phyloP scores from a whole-genome alignment of 2,113 vertebrate genomes.

The Nicator chloris region DNA sequence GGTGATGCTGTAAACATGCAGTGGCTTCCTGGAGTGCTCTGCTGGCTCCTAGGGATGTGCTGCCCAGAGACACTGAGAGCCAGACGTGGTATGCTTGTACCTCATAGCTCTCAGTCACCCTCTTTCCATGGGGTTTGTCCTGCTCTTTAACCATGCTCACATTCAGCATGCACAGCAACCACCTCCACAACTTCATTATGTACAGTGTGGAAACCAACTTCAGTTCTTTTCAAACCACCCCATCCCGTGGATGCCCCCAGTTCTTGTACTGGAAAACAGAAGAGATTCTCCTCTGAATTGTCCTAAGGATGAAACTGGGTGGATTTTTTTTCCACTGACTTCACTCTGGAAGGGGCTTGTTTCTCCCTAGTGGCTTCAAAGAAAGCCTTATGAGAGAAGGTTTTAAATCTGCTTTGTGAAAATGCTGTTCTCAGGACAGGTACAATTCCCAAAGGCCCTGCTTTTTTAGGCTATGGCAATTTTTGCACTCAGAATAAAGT shows the following conservation, averaged over 20 bases:
- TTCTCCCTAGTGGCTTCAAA: not conserved
- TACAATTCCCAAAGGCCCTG: not conserved
- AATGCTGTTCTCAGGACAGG: not conserved
- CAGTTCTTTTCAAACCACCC: not conserved
- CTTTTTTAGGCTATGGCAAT: not conserved
- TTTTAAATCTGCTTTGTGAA: not conserved
- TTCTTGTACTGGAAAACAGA: not conserved
- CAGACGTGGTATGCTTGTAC: not conserved
- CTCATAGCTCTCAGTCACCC: not conserved
- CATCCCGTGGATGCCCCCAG: not conserved
- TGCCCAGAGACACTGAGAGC: not conserved
- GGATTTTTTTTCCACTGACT: not conserved
- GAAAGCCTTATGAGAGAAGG: not conserved
- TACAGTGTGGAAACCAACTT: not conserved
- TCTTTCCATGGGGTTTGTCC: not conserved
- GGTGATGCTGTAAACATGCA: not conserved
- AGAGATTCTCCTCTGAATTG: not conserved
- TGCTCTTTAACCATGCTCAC: not conserved
- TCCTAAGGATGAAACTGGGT: not conserved
- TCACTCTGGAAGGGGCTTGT: not conserved
- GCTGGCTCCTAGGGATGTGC: not conserved
- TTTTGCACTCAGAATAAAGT: not conserved
- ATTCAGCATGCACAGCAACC: not conserved
- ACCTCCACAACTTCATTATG: fast-evolving
- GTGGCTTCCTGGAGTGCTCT: not conserved